These are phyloP conservation scores for Lacerta bilineata DNA, from an alignment of 2,797 vertebrate genomes.

Conservation along the genomic window DNA sequence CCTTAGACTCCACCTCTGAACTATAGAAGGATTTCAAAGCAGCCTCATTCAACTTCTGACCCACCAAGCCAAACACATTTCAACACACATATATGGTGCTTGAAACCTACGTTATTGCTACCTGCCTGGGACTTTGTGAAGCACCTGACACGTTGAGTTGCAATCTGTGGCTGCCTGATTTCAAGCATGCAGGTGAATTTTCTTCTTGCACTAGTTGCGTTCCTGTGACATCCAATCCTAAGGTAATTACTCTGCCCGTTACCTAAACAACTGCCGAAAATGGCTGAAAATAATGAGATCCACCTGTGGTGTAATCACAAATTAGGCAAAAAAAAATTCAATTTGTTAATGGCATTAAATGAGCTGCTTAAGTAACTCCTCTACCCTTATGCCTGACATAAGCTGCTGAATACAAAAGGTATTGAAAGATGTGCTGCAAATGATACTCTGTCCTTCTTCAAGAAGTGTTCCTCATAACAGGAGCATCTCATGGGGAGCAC, in stretches of 20 bases:
- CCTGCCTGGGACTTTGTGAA: background rate
- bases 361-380: background rate
- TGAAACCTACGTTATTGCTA: background rate
- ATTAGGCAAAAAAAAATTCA: background rate
- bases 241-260: background rate
- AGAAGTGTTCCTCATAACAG: conserved; percentile 25
- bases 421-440: background rate
- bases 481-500: conserved; percentile 42
- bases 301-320: conserved; percentile 17
- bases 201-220: background rate
- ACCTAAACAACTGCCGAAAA: conserved; percentile 13
- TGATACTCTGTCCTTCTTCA: conserved; percentile 25
- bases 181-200: background rate
- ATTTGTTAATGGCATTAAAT: conserved; percentile 29
- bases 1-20: background rate
- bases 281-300: background rate
- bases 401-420: conserved; percentile 14
- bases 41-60: background rate
- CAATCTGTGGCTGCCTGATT: background rate
- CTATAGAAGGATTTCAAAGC: background rate
- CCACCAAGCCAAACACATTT: background rate
- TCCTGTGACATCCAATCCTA: background rate
- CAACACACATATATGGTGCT: background rate
- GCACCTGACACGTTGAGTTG: background rate
- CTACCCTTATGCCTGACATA: background rate